Evolutionary conservation across 2,113 vertebrate genomes (phyloP), one percentile per base, ranked within the genome.

Genomic region (Aspidoscelis tigris): DNA sequence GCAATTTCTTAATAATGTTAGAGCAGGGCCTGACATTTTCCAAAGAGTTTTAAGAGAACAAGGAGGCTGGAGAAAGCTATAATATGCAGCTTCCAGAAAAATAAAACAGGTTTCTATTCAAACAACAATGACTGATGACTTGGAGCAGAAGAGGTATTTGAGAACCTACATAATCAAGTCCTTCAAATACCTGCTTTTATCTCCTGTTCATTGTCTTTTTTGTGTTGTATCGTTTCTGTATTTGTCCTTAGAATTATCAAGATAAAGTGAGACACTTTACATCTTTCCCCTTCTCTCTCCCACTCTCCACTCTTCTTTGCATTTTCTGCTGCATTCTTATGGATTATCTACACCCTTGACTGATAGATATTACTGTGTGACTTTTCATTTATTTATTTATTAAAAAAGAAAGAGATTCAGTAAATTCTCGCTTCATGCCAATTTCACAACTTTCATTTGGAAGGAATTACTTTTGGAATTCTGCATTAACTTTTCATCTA

Each of bases 1-100:
- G 44, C 24, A 53, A 66, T 85, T 80, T 85, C 43, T 85, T 74
- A 8, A 85, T 80, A 85, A 85, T 85, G 14, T 55, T 73, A 85
- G 83, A 80, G 33, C 33, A 8, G 70, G 33, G 77, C 44, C 69
- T 85, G 83, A 85, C 77, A 84, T 85, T 85, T 85, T 44, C 39
- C 22, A 20, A 41, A 73, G 58, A 65, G 73, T 84, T 84, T 65
- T 65, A 58, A 76, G 73, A 78, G 50, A 80, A 61, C 58, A 85
- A 79, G 41, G 69, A 72, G 53, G 61, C 18, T 3, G 33, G 26
- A 24, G 55, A 20, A 65, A 39, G 43, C 43, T 50, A 58, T 73
- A 73, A 74, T 39, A 73, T 64, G 4, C 43, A 64, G 20, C 43
- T n/a, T 72, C 73, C 14, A 76, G 24, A 65, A 73, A 78, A 78